These are phyloP conservation scores for Carpatolechia fugitivella DNA, from an alignment of 2,888 invertebrate species.

Conservation along the genomic window DNA sequence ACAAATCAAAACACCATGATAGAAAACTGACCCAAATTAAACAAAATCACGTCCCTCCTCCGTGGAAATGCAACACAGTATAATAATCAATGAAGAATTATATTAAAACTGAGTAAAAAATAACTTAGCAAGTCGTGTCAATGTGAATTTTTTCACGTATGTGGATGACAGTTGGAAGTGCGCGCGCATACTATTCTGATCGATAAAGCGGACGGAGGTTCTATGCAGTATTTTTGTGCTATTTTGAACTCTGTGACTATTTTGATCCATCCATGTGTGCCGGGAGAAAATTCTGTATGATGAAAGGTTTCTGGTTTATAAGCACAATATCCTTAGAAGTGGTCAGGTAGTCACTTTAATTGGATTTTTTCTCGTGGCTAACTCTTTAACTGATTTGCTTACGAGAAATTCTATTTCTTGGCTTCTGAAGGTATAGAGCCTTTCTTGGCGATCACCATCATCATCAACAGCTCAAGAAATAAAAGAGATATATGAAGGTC, in stretches of 20 bases:
- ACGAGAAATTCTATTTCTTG: too few species aligned
- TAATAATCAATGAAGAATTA: conserved; percentile 16
- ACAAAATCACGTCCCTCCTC: conserved; percentile 9
- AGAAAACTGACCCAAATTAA: not conserved
- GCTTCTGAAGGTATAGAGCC: too few species aligned
- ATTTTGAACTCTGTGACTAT: conserved; percentile 13
- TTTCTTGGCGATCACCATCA: too few species aligned
- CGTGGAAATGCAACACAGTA: conserved; percentile 9
- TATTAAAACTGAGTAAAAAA: conserved; percentile 31
- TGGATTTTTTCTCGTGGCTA: too few species aligned
- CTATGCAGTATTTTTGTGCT: conserved; percentile 14
- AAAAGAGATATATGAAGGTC: too few species aligned
- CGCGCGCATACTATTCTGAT: conserved; percentile 70
- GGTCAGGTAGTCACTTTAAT: too few species aligned
- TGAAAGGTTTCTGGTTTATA: too few species aligned
- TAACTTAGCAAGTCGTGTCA: conserved; percentile 41
- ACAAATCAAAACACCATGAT: conserved; percentile 10
- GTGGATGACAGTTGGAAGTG: conserved; percentile 46
- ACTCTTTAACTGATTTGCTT: too few species aligned
- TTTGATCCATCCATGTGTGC: not conserved
- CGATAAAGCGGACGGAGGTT: conserved; percentile 37
- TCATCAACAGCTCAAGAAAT: too few species aligned
- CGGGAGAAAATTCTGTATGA: not conserved
- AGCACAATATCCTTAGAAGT: too few species aligned
- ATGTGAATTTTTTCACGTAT: conserved; percentile 50